These are phyloP conservation scores for Leptinotarsa peninsularis DNA, from an alignment of 2,888 invertebrate genomes.

Conservation along the genomic window DNA sequence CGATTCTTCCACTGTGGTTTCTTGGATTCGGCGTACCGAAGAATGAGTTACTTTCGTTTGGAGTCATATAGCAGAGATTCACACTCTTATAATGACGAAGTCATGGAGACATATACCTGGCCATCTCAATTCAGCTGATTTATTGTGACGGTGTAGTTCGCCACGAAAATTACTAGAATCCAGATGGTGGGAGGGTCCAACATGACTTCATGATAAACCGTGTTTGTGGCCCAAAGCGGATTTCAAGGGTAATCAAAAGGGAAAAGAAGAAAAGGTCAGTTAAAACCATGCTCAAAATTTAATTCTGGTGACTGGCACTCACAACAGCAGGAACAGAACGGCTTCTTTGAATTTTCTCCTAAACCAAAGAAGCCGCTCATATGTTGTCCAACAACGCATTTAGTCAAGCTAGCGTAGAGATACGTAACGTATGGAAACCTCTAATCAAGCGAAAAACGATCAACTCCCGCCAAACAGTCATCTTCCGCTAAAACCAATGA, in stretches of 20 bases:
- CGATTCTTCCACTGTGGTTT: background rate
- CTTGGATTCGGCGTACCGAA: background rate
- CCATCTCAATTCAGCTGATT: background rate
- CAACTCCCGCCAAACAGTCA: too few relatives aligned
- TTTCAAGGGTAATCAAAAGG: background rate
- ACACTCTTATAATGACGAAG: background rate
- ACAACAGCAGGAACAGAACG: background rate
- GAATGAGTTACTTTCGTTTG: background rate
- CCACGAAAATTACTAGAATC: background rate
- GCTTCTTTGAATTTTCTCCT: too few relatives aligned
- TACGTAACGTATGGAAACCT: too few relatives aligned
- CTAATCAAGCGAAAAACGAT: too few relatives aligned
- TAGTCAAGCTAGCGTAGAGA: too few relatives aligned
- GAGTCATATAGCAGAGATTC: background rate
- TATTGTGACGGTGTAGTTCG: background rate
- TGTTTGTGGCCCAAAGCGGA: background rate
- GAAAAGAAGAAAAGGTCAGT: background rate
- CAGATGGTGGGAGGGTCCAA: background rate
- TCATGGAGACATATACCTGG: conserved; percentile 10
- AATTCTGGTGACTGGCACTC: background rate
- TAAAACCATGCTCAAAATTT: background rate
- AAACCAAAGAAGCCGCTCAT: too few relatives aligned
- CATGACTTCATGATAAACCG: background rate
- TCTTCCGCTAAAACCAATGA: too few relatives aligned
- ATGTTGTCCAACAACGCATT: too few relatives aligned